phyloP scores from a whole-genome alignment of 2,797 vertebrate genomes.

The Paratrypauchen microcephalus region DNA sequence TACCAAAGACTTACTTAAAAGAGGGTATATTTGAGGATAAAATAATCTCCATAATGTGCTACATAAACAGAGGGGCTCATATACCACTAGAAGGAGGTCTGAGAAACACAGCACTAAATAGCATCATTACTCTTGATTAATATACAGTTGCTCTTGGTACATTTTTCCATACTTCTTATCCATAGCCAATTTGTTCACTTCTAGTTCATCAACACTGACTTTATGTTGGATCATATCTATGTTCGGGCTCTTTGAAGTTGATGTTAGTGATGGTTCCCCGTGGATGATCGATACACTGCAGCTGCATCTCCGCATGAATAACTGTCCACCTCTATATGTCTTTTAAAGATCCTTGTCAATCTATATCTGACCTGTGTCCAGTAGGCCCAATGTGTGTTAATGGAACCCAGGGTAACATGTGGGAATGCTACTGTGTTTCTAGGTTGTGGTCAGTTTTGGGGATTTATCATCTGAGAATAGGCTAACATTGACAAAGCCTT shows the following conservation, averaged over 20 bases:
- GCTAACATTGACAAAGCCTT: not conserved
- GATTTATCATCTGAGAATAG: not conserved
- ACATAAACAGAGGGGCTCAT: too few species aligned
- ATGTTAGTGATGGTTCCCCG: not conserved
- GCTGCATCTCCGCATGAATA: too few species aligned
- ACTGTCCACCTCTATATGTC: not conserved
- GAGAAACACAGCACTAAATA: not conserved
- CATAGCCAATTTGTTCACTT: not conserved
- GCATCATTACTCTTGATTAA: not conserved
- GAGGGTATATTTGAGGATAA: too few species aligned
- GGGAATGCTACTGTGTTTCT: not conserved
- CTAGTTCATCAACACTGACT: not conserved
- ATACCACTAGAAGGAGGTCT: too few species aligned
- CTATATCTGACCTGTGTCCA: constrained; percentile 1
- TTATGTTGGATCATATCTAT: not conserved
- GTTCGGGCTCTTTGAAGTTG: not conserved
- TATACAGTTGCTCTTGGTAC: not conserved
- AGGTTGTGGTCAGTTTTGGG: not conserved
- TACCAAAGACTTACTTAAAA: too few species aligned
- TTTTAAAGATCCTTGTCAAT: not conserved
- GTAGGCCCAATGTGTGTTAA: not conserved
- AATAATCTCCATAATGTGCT: too few species aligned
- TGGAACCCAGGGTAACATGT: not conserved
- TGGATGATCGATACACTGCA: too few species aligned
- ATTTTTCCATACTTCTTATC: not conserved